phyloP scores from a whole-genome alignment of 2,113 vertebrate species.

The Bubalus kerabau region DNA sequence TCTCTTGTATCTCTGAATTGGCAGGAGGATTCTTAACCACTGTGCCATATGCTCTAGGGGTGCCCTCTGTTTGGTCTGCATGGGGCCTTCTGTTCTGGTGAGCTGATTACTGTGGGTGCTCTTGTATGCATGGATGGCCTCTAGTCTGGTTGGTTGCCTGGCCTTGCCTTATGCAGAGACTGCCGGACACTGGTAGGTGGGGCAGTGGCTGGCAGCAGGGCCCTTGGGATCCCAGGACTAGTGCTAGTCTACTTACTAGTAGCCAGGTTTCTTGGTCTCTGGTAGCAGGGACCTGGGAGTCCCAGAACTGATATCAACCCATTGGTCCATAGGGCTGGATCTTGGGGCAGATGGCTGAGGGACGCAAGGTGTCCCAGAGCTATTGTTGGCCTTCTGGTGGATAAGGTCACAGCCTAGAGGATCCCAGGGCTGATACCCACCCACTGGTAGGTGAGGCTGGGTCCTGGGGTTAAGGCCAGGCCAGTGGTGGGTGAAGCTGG shows the following conservation, averaged over 20 bases:
- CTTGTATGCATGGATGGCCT: background rate
- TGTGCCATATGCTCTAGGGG: background rate
- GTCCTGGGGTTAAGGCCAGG: background rate
- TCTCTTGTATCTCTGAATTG: background rate
- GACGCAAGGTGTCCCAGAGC: background rate
- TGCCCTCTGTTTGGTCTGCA: background rate
- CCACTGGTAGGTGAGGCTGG: background rate
- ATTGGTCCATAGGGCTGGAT: background rate
- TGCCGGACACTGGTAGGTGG: background rate
- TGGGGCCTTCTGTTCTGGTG: background rate
- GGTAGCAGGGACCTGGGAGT: background rate
- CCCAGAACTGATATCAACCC: background rate
- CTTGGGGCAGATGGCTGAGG: background rate
- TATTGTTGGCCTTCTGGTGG: background rate
- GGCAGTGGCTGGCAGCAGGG: background rate
- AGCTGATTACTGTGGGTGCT: background rate
- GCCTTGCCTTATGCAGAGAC: background rate
- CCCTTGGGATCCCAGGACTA: background rate
- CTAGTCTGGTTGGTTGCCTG: background rate
- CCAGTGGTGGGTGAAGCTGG: background rate
- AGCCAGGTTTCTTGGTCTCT: background rate
- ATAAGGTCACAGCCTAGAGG: background rate
- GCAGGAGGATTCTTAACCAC: background rate
- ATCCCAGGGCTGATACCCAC: background rate
- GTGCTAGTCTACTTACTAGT: background rate